A percentile compares a stretch with the other conserved stretches of the same genome.
Evolutionary conservation across 1,140 invertebrate species (phyloP).

Genomic region (Mylabris phalerata): DNA sequence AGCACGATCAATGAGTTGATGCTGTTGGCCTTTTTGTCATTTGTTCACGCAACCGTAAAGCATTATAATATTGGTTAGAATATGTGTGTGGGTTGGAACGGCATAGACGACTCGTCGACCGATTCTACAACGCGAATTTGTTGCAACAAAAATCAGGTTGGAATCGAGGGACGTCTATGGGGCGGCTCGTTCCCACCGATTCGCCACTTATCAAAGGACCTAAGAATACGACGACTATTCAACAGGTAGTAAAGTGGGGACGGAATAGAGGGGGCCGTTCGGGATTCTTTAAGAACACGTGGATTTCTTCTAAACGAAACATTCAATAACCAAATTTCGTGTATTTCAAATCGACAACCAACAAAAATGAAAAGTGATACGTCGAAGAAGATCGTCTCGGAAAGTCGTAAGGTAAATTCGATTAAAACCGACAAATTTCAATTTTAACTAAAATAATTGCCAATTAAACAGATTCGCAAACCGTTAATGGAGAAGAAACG

Average conservation of each 20-base stretch:
- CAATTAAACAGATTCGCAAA: slow-evolving; percentile 51
- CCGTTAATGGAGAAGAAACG: slow-evolving; percentile 65
- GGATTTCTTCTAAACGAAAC: not conserved
- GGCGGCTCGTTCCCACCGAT: not conserved
- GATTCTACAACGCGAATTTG: not conserved
- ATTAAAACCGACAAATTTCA: not conserved
- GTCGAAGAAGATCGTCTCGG: not conserved
- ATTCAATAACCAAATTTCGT: not conserved
- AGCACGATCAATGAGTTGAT: slow-evolving; percentile 17
- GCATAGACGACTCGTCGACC: not conserved
- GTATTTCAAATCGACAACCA: not conserved
- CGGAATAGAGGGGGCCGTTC: slow-evolving; percentile 8
- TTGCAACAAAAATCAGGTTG: not conserved
- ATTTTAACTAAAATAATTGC: not conserved
- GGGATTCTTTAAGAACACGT: slow-evolving; percentile 8
- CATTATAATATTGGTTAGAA: slow-evolving; percentile 9
- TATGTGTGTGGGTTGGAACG: not conserved
- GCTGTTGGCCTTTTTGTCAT: slow-evolving; percentile 23
- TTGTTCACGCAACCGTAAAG: slow-evolving; percentile 27
- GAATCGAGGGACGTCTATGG: not conserved
- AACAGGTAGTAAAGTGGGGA: slow-evolving; percentile 15
- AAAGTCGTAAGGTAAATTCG: slow-evolving; percentile 1
- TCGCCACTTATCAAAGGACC: not conserved
- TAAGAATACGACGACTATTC: not conserved
- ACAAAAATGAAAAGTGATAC: slow-evolving; percentile 5